Percentiles rank a stretch among this genome's conserved stretches.
Evolutionary conservation across 2,888 invertebrate species (phyloP).

Genomic region (Corythucha ciliata): DNA sequence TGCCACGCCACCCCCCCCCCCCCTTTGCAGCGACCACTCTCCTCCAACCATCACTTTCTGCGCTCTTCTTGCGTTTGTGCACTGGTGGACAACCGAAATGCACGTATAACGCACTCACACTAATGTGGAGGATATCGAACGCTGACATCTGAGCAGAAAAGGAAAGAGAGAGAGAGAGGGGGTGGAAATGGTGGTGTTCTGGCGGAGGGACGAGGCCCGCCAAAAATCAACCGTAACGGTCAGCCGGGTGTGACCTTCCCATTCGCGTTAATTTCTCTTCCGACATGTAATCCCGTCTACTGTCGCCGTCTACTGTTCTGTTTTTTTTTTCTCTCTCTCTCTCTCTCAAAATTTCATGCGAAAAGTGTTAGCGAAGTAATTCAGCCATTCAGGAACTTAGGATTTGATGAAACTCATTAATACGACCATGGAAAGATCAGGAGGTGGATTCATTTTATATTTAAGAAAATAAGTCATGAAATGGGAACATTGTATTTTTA

Average conservation of each 20-base stretch:
- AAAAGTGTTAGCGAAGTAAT: too few relatives aligned
- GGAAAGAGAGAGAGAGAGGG: constrained; percentile 2
- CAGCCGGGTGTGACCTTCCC: constrained; percentile 16
- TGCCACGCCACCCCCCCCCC: constrained; percentile 3
- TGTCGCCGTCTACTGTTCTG: too few relatives aligned
- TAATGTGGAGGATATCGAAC: constrained; percentile 20
- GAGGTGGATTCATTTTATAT: too few relatives aligned
- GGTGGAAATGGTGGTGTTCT: background rate
- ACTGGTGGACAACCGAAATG: constrained; percentile 14
- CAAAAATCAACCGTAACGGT: constrained; percentile 23
- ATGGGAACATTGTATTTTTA: too few relatives aligned
- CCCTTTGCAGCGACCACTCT: background rate
- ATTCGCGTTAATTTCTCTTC: constrained; percentile 18
- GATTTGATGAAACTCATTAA: too few relatives aligned
- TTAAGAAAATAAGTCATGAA: too few relatives aligned
- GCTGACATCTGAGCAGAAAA: constrained; percentile 18
- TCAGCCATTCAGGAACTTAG: too few relatives aligned
- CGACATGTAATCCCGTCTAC: constrained; percentile 22
- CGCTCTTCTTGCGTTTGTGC: too few relatives aligned
- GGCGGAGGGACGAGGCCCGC: constrained; percentile 2
- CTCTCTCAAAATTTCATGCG: too few relatives aligned
- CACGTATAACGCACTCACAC: constrained; percentile 15
- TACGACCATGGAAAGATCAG: too few relatives aligned
- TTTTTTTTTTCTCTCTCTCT: too few relatives aligned
- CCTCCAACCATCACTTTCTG: too few relatives aligned